These are phyloP conservation scores for Macrosteles quadrilineatus DNA, from an alignment of 1,140 invertebrate species.

Conservation along the genomic window DNA sequence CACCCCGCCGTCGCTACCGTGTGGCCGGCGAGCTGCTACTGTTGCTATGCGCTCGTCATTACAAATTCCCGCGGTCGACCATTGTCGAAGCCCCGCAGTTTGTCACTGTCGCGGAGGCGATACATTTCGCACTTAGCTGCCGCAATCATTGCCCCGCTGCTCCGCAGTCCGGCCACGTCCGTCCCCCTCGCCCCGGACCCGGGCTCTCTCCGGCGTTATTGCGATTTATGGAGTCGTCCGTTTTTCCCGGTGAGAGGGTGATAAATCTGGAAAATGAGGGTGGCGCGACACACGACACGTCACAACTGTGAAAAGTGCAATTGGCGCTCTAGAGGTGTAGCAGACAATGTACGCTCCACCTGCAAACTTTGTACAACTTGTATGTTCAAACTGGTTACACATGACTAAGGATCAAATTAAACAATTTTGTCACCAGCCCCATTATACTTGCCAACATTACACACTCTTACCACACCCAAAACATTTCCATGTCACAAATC, in stretches of 20 bases:
- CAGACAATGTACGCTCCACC: neutral
- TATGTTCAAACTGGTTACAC: neutral
- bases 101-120: slow-evolving; percentile 4
- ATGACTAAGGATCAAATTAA: no score
- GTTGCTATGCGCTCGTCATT: neutral
- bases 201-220: neutral
- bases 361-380: neutral
- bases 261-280: neutral
- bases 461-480: no score
- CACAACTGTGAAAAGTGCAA: neutral
- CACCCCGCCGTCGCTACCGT: neutral
- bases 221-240: neutral
- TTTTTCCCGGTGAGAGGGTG: neutral
- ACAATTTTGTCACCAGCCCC: no score
- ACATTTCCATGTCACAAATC: no score
- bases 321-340: neutral
- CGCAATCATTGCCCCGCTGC: slow-evolving; percentile 3
- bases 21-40: neutral
- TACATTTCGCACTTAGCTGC: slow-evolving; percentile 16
- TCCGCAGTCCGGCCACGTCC: slow-evolving; percentile 6
- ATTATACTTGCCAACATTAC: no score
- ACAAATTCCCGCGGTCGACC: neutral
- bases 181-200: neutral
- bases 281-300: neutral
- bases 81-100: slow-evolving; percentile 4